These are phyloP conservation scores for Drosophila seclusa DNA, from an alignment of 2,888 invertebrate species.

Conservation along the genomic window DNA sequence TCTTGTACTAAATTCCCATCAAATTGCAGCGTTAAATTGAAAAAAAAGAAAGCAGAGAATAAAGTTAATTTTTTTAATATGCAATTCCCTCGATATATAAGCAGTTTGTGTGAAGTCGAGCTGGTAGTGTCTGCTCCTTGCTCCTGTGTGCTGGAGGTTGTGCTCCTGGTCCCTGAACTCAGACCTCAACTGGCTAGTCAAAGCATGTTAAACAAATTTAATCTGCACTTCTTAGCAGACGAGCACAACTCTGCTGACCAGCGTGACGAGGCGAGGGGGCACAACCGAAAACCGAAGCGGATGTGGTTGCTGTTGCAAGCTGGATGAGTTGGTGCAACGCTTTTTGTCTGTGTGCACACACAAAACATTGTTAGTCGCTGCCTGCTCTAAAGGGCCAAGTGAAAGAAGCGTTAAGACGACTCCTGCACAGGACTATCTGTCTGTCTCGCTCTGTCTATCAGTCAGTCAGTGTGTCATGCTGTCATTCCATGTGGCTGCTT, in stretches of 20 bases:
- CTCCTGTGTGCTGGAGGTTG: neutral
- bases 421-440: constrained; percentile 19
- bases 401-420: constrained; percentile 66
- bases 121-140: neutral
- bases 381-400: constrained; percentile 20
- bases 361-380: constrained; percentile 58
- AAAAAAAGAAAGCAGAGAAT: constrained; percentile 42
- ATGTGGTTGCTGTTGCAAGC: constrained; percentile 52
- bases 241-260: constrained; percentile 44
- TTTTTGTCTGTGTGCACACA: constrained; percentile 35
- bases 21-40: constrained; percentile 66
- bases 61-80: constrained; percentile 78
- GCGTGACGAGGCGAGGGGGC: neutral
- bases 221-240: constrained; percentile 77
- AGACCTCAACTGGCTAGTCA: constrained; percentile 60
- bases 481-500: constrained; percentile 16
- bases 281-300: constrained; percentile 29
- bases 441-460: neutral
- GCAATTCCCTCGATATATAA: constrained; percentile 63
- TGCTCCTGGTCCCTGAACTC: constrained; percentile 29
- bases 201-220: constrained; percentile 81
- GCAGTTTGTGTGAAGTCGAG: constrained; percentile 30
- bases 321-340: constrained; percentile 9
- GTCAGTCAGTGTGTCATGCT: constrained; percentile 56
- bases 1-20: constrained; percentile 58